phyloP scores from a whole-genome alignment of 2,113 vertebrate species.

The Oreotrochilus melanogaster region DNA sequence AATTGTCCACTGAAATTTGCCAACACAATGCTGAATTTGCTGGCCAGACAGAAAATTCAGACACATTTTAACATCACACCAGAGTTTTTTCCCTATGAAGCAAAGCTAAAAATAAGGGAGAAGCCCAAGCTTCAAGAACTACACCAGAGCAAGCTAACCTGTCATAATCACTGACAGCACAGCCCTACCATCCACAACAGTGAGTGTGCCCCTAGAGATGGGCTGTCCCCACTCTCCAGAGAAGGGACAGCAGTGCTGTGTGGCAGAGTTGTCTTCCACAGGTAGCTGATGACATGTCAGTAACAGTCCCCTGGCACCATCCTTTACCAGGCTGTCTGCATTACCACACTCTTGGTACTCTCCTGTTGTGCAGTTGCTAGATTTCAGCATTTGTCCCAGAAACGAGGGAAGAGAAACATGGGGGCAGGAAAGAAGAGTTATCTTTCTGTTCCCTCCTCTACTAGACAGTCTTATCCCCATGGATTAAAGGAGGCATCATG shows the following conservation, averaged over 20 bases:
- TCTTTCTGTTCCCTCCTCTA: rapidly evolving
- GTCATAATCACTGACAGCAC: not conserved
- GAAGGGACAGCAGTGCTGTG: rapidly evolving
- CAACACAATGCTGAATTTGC: rapidly evolving
- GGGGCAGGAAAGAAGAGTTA: not conserved
- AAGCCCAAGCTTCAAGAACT: not conserved
- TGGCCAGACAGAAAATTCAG: not conserved
- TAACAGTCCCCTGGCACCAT: not conserved
- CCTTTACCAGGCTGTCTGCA: not conserved
- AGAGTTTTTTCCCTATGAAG: not conserved
- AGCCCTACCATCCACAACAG: not conserved
- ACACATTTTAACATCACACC: not conserved
- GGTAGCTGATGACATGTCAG: not conserved
- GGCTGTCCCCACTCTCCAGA: not conserved
- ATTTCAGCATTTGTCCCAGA: not conserved
- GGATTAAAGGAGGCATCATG: not conserved
- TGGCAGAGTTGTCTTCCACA: not conserved
- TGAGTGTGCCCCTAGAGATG: not conserved
- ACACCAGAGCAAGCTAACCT: not conserved
- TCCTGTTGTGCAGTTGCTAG: not conserved
- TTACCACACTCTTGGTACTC: not conserved
- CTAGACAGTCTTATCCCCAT: not conserved
- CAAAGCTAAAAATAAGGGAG: not conserved
- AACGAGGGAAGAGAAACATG: not conserved
- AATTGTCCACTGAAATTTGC: not conserved